Conservation (phyloP, 1,140 invertebrate genomes). For the Wiebesia pumilae region DNA sequence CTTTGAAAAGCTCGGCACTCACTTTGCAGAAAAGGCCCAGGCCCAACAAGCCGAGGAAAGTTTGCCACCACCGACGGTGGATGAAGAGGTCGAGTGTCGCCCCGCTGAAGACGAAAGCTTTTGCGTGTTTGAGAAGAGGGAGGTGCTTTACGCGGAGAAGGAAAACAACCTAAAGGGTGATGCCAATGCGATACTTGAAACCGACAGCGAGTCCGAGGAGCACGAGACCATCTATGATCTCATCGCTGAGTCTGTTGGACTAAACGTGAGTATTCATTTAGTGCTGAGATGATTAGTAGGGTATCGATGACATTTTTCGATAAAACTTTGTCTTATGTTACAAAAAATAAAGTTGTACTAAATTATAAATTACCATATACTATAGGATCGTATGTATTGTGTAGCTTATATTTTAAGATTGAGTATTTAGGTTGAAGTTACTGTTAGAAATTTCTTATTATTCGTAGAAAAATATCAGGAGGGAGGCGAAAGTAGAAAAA, state of each 20-base stretch:
- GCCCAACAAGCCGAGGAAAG: constrained; percentile 64
- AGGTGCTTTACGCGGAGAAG: constrained; percentile 43
- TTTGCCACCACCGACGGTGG: constrained; percentile 60
- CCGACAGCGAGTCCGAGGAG: constrained; percentile 77
- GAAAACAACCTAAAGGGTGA: constrained; percentile 39
- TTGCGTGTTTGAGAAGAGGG: constrained; percentile 33
- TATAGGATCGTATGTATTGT: too few species aligned
- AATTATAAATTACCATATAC: neutral
- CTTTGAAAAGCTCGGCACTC: constrained; percentile 86
- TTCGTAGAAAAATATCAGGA: too few species aligned
- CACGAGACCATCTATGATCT: constrained; percentile 72
- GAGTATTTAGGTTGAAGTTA: too few species aligned
- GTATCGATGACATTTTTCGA: neutral
- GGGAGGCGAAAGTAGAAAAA: too few species aligned
- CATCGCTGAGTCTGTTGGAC: constrained; percentile 78
- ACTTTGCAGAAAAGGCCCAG: constrained; percentile 79
- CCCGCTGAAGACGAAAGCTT: constrained; percentile 50
- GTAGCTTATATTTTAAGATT: too few species aligned
- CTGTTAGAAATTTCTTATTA: too few species aligned
- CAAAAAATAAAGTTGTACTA: neutral
- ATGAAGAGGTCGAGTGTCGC: constrained; percentile 59
- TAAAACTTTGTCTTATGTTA: neutral
- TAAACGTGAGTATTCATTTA: constrained; percentile 80
- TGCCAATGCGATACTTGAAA: neutral
- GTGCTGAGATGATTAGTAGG: neutral